Base-by-base conservation (phyloP, 2,113 vertebrate genomes). In the Eubucco bourcierii region DNA sequence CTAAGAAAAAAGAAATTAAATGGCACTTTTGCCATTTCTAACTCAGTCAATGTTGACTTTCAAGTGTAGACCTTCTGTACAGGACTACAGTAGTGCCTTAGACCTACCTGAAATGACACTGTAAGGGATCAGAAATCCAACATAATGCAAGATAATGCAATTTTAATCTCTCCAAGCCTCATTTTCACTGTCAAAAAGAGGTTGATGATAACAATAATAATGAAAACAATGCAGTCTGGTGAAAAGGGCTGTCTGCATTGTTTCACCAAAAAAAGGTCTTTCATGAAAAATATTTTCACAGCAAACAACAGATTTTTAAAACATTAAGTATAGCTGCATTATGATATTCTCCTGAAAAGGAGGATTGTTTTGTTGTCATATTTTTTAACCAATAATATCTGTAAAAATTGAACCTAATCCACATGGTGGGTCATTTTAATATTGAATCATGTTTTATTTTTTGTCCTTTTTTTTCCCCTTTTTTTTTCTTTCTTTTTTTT, bases 91-190 rank as follows among this genome's bases (percentile, higher is more conserved):
- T 34, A 70, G 8, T 31, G 37, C 2, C 37, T 33, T 50, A 80
- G 15, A 34, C 6, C 11, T 50, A 47, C 50, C 29, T 0, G 0
- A 55, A 28, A 25, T 47, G 33, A n/a, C 17, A 9, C 12, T 12
- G 15, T 1, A 59, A 12, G 58, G 5, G 4, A 77, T 47, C 27
- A 74, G 56, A 29, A 88, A 59, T 24, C 12, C 10, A 73, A 39
- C n/a, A 15, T 12, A 25, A 19, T 11, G 7, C 67, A 47, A 47
- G 15, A 52, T 66, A 90, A 74, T 25, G 34, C 29, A 71, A 5
- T 37, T 44, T 84, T 46, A 64, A 52, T 55, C 15, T 66, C 47
- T 61, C 29, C 34, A 10, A 61, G 39, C 6, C 20, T 52, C 27
- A 10, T 12, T 77, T 82, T 15, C 34, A 12, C 19, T 21, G 15